Conservation (phyloP, 2,888 invertebrate genomes). For the Geophilus truncorum region DNA sequence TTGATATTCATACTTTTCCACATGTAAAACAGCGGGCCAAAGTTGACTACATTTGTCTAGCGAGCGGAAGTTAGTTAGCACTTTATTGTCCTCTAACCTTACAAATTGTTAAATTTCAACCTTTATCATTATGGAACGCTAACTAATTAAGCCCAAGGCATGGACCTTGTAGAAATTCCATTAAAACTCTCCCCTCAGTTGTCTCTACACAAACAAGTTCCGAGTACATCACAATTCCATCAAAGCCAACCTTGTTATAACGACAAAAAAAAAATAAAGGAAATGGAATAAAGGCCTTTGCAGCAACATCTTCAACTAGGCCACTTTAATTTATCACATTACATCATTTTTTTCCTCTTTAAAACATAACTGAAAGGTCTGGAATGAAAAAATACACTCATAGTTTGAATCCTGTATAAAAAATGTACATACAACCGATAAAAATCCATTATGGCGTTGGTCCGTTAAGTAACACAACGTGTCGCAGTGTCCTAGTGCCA, state of each 20-base stretch:
- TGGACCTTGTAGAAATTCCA: not conserved
- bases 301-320: not conserved
- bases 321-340: constrained; percentile 21
- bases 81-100: constrained; percentile 6
- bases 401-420: not conserved
- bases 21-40: not conserved
- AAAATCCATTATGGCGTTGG: constrained; percentile 5
- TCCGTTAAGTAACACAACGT: constrained; percentile 2
- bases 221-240: constrained; percentile 27
- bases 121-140: not conserved
- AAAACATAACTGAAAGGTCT: not conserved
- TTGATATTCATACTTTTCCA: not conserved
- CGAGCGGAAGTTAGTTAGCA: constrained; percentile 13
- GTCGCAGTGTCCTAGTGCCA: not conserved
- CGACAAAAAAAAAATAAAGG: not conserved
- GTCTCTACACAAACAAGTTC: constrained; percentile 1
- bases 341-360: not conserved
- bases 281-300: not conserved
- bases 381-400: not conserved
- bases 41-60: not conserved
- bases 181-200: constrained; percentile 14
- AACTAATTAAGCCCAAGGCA: not conserved
- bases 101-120: not conserved
- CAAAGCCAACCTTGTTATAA: not conserved
- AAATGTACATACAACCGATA: not conserved